Evolutionary conservation across 2,797 vertebrate species (phyloP).

Genomic region (Pelochelys cantorii): DNA sequence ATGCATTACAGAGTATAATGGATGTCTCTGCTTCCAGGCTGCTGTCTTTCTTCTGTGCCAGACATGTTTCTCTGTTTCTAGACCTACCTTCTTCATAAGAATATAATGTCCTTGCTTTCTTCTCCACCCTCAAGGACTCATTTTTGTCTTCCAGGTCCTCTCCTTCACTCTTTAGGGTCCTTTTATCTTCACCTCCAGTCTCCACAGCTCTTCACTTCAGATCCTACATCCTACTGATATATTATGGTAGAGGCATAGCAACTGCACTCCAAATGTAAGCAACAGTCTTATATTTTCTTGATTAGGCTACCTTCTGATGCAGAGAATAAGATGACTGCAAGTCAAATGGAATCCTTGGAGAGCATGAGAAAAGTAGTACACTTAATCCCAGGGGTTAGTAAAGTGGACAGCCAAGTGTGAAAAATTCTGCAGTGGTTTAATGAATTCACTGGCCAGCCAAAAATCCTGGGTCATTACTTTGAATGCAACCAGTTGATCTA

Average conservation of each 20-base stretch:
- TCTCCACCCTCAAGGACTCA: background rate
- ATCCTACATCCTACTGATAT: background rate
- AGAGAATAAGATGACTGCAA: background rate
- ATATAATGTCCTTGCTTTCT: background rate
- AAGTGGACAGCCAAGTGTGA: slow-evolving; percentile 18
- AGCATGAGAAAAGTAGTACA: background rate
- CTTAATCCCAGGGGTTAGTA: background rate
- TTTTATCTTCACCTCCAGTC: background rate
- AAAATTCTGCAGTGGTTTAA: slow-evolving; percentile 23
- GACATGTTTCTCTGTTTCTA: background rate
- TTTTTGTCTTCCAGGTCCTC: background rate
- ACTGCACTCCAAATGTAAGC: background rate
- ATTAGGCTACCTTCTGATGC: background rate
- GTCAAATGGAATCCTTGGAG: background rate
- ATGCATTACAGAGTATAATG: background rate
- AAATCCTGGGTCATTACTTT: slow-evolving; percentile 10
- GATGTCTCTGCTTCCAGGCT: background rate
- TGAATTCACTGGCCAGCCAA: slow-evolving; percentile 43
- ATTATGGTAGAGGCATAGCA: background rate
- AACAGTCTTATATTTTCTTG: background rate
- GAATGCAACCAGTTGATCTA: background rate
- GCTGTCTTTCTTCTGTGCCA: background rate
- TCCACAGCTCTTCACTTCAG: background rate
- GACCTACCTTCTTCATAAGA: background rate
- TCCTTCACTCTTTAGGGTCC: background rate